A percentile compares a stretch with the other conserved stretches of the same genome.
phyloP scores from a whole-genome alignment of 2,113 vertebrate species.

The Sapayoa aenigma region DNA sequence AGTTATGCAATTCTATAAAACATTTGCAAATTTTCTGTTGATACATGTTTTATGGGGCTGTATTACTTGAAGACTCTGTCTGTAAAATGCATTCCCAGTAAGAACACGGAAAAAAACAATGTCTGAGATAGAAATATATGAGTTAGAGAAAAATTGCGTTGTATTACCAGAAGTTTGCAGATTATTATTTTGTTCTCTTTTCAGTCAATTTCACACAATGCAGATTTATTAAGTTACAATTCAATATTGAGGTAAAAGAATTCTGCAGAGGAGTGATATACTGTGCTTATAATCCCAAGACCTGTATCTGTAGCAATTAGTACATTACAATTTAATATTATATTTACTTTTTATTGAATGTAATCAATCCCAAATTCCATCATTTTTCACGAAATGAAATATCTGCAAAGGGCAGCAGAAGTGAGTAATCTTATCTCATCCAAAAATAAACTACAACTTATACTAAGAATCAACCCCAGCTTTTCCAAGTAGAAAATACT shows the following conservation, averaged over 20 bases:
- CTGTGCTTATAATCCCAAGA: background rate
- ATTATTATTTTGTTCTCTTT: slow-evolving; percentile 1
- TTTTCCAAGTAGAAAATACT: background rate
- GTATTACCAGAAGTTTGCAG: background rate
- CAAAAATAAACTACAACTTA: background rate
- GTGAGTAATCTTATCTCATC: background rate
- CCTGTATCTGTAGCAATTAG: background rate
- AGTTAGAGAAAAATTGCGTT: background rate
- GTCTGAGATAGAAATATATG: background rate
- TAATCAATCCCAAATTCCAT: background rate
- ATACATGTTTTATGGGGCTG: background rate
- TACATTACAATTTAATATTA: background rate
- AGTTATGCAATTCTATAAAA: background rate
- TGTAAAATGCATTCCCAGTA: background rate
- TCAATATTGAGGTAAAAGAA: background rate
- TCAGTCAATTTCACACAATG: background rate
- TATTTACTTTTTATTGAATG: background rate
- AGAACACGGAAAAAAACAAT: background rate
- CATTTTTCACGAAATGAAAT: background rate
- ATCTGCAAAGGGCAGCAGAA: background rate
- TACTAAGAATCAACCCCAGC: background rate
- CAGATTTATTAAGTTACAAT: background rate
- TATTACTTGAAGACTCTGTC: background rate
- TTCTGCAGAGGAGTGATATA: background rate
- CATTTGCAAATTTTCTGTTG: background rate